These are phyloP conservation scores for Anoplius nigerrimus DNA, from an alignment of 2,888 invertebrate species.

Conservation along the genomic window DNA sequence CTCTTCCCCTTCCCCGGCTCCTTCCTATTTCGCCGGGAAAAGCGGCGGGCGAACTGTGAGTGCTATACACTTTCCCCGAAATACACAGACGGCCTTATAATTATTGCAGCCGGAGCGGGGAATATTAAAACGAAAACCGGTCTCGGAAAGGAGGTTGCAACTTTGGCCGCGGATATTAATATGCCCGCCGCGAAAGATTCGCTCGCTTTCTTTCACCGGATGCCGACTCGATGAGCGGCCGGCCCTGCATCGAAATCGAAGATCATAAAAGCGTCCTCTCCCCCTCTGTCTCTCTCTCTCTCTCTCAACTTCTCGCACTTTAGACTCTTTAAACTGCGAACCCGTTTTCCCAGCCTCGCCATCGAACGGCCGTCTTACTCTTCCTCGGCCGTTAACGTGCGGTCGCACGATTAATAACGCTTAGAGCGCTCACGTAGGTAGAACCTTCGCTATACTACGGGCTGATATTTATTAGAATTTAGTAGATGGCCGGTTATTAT, in stretches of 20 bases:
- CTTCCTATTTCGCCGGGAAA: conserved; percentile 25
- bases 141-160: too few relatives aligned
- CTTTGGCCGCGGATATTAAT: too few relatives aligned
- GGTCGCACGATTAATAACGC: conserved; percentile 49
- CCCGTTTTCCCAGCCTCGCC: too few relatives aligned
- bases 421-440: conserved; percentile 42
- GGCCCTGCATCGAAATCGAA: too few relatives aligned
- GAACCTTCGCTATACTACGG: conserved; percentile 20
- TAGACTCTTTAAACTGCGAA: too few relatives aligned
- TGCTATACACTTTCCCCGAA: conserved; percentile 35
- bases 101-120: conserved; percentile 45
- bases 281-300: too few relatives aligned
- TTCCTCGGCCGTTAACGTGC: not conserved
- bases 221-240: too few relatives aligned
- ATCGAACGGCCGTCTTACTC: too few relatives aligned
- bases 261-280: too few relatives aligned
- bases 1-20: conserved; percentile 38
- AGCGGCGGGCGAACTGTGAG: conserved; percentile 2
- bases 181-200: too few relatives aligned
- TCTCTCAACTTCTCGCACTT: too few relatives aligned
- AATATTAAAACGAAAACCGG: conserved; percentile 50
- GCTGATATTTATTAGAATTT: conserved; percentile 69
- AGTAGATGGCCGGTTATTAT: conserved; percentile 54
- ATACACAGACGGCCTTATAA: conserved; percentile 43
- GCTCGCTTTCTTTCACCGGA: too few relatives aligned